Conservation (phyloP, 2,113 vertebrate species). For the Antennarius striatus region DNA sequence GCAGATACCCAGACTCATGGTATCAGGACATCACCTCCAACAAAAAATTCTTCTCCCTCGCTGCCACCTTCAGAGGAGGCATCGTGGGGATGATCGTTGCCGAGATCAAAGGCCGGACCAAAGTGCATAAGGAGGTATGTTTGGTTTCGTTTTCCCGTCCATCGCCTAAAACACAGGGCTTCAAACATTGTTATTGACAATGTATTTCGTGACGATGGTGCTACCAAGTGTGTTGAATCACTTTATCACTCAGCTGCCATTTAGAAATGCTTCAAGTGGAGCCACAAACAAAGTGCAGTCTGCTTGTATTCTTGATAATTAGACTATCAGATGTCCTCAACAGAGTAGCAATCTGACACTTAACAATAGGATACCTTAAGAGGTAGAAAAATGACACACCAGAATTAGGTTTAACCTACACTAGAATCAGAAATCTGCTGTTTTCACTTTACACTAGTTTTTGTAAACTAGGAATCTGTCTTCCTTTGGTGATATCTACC, state of each 20-base stretch:
- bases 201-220: background rate
- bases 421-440: background rate
- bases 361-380: background rate
- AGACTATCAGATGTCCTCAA: conserved; percentile 24
- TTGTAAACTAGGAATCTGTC: conserved; percentile 22
- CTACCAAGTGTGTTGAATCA: too few relatives aligned
- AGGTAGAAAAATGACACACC: background rate
- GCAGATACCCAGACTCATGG: conserved; percentile 99
- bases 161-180: background rate
- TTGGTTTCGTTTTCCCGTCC: background rate
- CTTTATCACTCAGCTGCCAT: too few relatives aligned
- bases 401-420: background rate
- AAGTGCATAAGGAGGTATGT: conserved; percentile 97
- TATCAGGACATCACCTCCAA: conserved; percentile 99
- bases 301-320: conserved; percentile 65
- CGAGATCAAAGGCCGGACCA: conserved; percentile 97
- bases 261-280: conserved; percentile 27
- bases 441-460: background rate
- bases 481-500: conserved; percentile 3
- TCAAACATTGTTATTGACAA: background rate
- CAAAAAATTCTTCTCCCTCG: conserved; percentile 99
- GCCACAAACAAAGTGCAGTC: conserved; percentile 19
- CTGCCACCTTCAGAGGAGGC: conserved; percentile 92
- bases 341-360: conserved; percentile 5
- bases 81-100: conserved; percentile 99